Base-by-base conservation (phyloP, 2,888 invertebrate genomes). In the Sphaerophoria rueppellii region DNA sequence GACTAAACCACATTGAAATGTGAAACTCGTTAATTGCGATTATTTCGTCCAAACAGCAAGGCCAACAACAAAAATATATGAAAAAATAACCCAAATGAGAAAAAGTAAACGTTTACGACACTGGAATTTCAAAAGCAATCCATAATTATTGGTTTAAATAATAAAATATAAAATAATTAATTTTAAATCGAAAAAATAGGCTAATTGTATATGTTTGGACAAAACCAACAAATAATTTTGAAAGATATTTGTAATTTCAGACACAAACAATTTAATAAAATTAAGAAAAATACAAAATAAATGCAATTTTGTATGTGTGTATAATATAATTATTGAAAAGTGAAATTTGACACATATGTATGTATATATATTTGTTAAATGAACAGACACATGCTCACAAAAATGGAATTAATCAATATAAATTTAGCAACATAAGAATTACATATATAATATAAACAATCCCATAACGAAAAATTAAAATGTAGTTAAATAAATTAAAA, bases 401-500 rank as follows among this genome's bases (percentile, higher is more conserved):
- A 24, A 24, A 24, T 24, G 24, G 24, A 24, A 24, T 24, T 24
- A 24, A 24, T 24, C 24, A 24, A 24, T 24, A 24, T 24, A 24
- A 24, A 24, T 24, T 24, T 24, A 24, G 24, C 24, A 24, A 24
- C 24, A 24, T 24, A 24, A 24, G 24, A 24, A 24, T 24, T 24
- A 24, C 24, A 2, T 24, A 24, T 24, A 24, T 24, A 24, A 24
- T 24, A 24, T 24, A 24, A 24, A 24, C 1, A 24, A 24, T 24
- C 24, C 1, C 2, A 24, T 24, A 24, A 24, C 24, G 24, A 24
- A 24, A 24, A 24, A 24, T 24, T 24, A 2, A 24, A 24, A 24
- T 67, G 52, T 73, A 70, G 65, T 60, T 82, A 65, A 57, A 55
- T 71, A 55, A 72, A 81, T 54, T 48, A 5, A 75, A 63, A 43